Base-by-base conservation (phyloP, 2,113 vertebrate species). In the Cygnus buccinator region DNA sequence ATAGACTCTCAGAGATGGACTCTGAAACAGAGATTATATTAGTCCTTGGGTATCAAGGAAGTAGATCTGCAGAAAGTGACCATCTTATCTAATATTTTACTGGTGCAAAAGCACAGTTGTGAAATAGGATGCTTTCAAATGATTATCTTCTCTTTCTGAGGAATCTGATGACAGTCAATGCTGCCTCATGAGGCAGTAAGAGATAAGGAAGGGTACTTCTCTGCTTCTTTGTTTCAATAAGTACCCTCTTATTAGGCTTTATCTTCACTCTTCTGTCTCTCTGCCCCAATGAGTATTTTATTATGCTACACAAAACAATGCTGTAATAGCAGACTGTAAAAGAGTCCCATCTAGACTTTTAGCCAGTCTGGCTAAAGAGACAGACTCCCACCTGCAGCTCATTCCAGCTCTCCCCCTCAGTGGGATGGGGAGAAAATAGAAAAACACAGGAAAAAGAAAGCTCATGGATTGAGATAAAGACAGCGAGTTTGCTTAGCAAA, bases 391-490 rank as follows among this genome's bases (percentile, higher is more conserved):
- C 2, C 8, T 4, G 16, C 6, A 72, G 11, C 43, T 83, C 62
- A 10, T 22, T 72, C 2, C 44, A 33, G 0, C 19, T 59, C 3
- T 48, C 3, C 4, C 19, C 0, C 10, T 72, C n/a, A 54, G 31
- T 48, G 2, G 37, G 29, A 67, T 0, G 8, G 3, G 6, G 84
- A 81, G 8, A 89, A 85, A 79, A 33, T 1, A 33, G 13, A 8
- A 6, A 57, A 59, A 86, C 33, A 6, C 3, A 6, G 3, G 18
- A 74, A 6, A 13, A 25, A 67, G 26, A 52, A 80, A 65, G 10
- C 5, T 79, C 13, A 37, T 19, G 8, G 39, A 46, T 73, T 16
- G 6, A 48, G 20, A 41, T 1, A 67, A 88, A 91, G 11, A 50
- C 22, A 50, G 48, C 11, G 65, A 72, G 8, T 39, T 39, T 48